Conservation (phyloP, 2,797 vertebrate species). For the Halcyon badia region DNA sequence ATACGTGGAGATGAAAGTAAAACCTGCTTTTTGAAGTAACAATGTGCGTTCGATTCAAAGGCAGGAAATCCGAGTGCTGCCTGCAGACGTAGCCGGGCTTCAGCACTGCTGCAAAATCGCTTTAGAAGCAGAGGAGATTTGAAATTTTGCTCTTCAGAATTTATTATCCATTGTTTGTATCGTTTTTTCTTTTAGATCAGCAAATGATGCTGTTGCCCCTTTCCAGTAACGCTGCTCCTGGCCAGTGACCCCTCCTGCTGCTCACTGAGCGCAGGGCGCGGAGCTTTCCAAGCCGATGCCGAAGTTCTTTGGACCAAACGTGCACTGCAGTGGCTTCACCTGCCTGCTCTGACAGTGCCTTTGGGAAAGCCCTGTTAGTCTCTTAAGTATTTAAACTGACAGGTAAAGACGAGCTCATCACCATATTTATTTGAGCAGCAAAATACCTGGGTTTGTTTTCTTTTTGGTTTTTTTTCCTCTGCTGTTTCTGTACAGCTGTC, state of each 20-base stretch:
- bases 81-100: neutral
- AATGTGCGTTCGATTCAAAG: neutral
- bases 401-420: neutral
- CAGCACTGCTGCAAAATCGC: neutral
- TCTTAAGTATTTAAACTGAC: neutral
- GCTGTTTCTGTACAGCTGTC: neutral
- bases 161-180: neutral
- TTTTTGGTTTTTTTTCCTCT: neutral
- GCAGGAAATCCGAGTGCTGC: neutral
- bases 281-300: accelerated
- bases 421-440: neutral
- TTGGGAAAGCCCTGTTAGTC: neutral
- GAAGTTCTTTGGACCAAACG: neutral
- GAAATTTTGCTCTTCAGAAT: neutral
- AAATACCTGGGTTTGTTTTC: neutral
- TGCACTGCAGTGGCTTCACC: neutral
- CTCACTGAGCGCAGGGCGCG: neutral
- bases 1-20: neutral
- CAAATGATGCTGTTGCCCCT: neutral
- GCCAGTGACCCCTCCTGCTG: accelerated
- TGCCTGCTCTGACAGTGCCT: neutral
- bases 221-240: neutral
- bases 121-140: neutral
- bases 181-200: neutral
- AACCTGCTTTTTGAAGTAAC: neutral